Evolutionary conservation across 2,797 vertebrate genomes (phyloP).

Genomic region (Streptopelia turtur): DNA sequence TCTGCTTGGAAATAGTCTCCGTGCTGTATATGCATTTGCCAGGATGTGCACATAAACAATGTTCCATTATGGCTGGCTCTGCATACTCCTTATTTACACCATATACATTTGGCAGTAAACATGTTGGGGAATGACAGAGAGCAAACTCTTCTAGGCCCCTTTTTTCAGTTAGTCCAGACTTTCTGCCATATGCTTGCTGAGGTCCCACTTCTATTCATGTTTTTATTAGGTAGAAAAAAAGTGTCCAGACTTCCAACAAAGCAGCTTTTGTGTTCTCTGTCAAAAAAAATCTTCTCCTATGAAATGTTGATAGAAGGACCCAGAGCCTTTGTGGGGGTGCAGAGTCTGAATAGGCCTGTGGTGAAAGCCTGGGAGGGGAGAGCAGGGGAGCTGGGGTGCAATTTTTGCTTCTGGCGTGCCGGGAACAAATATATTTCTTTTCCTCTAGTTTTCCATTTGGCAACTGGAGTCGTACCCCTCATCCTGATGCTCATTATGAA

Average conservation of each 20-base stretch:
- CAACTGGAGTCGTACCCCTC: neutral
- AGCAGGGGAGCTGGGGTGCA: neutral
- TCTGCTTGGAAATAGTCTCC: slow-evolving; percentile 55
- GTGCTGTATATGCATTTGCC: slow-evolving; percentile 51
- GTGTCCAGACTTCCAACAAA: slow-evolving; percentile 74
- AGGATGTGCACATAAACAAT: slow-evolving; percentile 68
- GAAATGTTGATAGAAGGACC: slow-evolving; percentile 72
- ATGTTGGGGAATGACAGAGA: neutral
- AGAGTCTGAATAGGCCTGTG: slow-evolving; percentile 38
- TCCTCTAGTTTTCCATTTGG: slow-evolving; percentile 13
- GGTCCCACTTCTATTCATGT: slow-evolving; percentile 70
- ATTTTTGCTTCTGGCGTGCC: neutral
- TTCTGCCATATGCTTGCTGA: slow-evolving; percentile 72
- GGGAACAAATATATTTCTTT: neutral
- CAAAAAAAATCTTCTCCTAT: slow-evolving; percentile 76
- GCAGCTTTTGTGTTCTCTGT: slow-evolving; percentile 75
- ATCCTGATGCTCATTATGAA: neutral
- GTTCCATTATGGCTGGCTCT: slow-evolving; percentile 43
- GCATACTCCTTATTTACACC: slow-evolving; percentile 59
- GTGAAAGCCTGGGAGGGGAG: neutral
- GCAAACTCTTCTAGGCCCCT: slow-evolving; percentile 36
- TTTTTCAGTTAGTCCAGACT: slow-evolving; percentile 63
- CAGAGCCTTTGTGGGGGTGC: slow-evolving; percentile 62
- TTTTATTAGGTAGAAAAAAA: slow-evolving; percentile 72
- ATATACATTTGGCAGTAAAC: slow-evolving; percentile 52